These are phyloP conservation scores for Oxyteleia sp. DNA, from an alignment of 2,888 invertebrate genomes.

Conservation along the genomic window DNA sequence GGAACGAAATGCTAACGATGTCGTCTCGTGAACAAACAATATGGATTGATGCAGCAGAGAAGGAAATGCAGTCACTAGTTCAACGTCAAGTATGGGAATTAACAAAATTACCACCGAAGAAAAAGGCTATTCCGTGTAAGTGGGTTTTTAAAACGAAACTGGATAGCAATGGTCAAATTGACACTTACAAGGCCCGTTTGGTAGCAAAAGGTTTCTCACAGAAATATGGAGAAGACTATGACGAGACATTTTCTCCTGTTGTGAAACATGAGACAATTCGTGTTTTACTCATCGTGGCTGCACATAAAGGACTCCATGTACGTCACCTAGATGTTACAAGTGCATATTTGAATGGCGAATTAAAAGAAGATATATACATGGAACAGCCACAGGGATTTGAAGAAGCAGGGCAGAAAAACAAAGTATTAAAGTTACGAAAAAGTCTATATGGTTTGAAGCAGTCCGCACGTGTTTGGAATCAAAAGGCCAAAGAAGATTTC, in stretches of 20 bases:
- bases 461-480: conserved; percentile 39
- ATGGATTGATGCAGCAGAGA: conserved; percentile 69
- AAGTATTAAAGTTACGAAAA: conserved; percentile 67
- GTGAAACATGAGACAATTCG: conserved; percentile 75
- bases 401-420: conserved; percentile 30
- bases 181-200: conserved; percentile 75
- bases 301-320: conserved; percentile 52
- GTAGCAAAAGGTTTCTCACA: conserved; percentile 77
- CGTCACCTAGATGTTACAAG: conserved; percentile 69
- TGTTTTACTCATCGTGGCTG: conserved; percentile 72
- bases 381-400: conserved; percentile 70
- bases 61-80: conserved; percentile 72
- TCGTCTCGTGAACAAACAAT: conserved; percentile 4
- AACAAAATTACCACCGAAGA: conserved; percentile 47
- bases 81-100: conserved; percentile 77
- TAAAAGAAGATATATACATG: conserved; percentile 69
- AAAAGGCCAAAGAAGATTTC: conserved; percentile 25
- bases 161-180: conserved; percentile 43
- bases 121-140: conserved; percentile 72
- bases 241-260: conserved; percentile 78
- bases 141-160: conserved; percentile 76
- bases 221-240: conserved; percentile 75
- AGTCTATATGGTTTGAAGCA: conserved; percentile 74
- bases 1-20: conserved; percentile 18
- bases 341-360: conserved; percentile 56